Evolutionary conservation across 2,113 vertebrate species (phyloP).

Genomic region (Stictonetta naevosa): DNA sequence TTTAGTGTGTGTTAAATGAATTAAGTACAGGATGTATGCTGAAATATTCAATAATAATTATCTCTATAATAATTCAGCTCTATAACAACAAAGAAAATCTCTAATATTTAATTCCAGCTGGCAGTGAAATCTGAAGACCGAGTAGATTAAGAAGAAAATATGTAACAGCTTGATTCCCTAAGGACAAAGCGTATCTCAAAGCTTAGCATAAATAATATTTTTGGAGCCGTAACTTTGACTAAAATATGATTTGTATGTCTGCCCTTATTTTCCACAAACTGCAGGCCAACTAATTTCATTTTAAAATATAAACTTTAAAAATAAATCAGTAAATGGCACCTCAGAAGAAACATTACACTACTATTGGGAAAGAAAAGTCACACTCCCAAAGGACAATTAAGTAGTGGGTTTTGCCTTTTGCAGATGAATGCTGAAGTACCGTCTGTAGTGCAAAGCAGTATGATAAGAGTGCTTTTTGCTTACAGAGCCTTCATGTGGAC

Average conservation of each 20-base stretch:
- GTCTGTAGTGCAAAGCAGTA: neutral
- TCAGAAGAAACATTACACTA: neutral
- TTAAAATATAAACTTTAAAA: neutral
- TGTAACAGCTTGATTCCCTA: neutral
- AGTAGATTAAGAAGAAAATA: conserved; percentile 30
- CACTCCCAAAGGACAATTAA: neutral
- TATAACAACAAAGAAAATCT: neutral
- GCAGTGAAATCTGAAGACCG: neutral
- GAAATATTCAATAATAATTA: conserved; percentile 31
- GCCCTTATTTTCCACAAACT: neutral
- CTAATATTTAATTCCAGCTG: conserved; percentile 24
- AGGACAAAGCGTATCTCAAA: conserved; percentile 10
- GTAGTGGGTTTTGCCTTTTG: neutral
- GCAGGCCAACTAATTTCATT: neutral
- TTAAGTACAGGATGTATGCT: conserved; percentile 19
- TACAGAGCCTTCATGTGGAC: neutral
- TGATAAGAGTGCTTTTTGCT: neutral
- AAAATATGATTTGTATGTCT: neutral
- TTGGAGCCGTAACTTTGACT: neutral
- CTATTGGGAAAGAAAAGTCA: neutral
- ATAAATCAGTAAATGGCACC: neutral
- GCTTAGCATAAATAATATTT: neutral
- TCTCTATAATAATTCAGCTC: neutral
- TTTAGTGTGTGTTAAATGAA: neutral
- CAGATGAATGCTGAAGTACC: neutral